These are phyloP conservation scores for Vultur gryphus DNA, from an alignment of 2,797 vertebrate species.

Conservation along the genomic window DNA sequence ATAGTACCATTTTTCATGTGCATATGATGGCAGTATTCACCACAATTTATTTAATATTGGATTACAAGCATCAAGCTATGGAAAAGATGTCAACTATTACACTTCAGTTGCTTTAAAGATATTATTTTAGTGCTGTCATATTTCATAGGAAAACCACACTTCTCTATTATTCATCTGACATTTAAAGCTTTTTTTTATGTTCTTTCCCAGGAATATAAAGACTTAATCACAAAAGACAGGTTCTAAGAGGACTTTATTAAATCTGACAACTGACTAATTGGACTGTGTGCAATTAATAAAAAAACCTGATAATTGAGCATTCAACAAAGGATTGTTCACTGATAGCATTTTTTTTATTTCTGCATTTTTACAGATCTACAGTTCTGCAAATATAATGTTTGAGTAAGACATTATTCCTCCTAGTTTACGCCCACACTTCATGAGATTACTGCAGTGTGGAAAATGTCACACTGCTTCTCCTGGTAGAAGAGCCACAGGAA, in stretches of 20 bases:
- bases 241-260: conserved; percentile 59
- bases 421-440: neutral
- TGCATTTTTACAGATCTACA: conserved; percentile 1
- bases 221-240: conserved; percentile 50
- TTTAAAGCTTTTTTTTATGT: conserved; percentile 23
- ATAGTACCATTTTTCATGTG: neutral
- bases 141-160: conserved; percentile 48
- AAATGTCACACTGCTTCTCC: neutral
- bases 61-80: neutral
- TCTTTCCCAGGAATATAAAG: conserved; percentile 54
- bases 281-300: conserved; percentile 30
- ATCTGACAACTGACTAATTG: conserved; percentile 52
- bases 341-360: neutral
- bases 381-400: conserved; percentile 17
- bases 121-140: conserved; percentile 11
- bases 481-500: neutral
- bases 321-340: conserved; percentile 29
- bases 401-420: neutral
- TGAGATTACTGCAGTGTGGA: neutral
- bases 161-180: conserved; percentile 61
- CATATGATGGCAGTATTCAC: neutral
- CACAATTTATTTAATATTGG: neutral
- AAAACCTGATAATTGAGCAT: neutral
- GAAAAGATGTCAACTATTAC: neutral
- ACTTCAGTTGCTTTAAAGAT: conserved; percentile 5